Conservation (phyloP, 2,888 invertebrate genomes). For the Drosophila rellima region DNA sequence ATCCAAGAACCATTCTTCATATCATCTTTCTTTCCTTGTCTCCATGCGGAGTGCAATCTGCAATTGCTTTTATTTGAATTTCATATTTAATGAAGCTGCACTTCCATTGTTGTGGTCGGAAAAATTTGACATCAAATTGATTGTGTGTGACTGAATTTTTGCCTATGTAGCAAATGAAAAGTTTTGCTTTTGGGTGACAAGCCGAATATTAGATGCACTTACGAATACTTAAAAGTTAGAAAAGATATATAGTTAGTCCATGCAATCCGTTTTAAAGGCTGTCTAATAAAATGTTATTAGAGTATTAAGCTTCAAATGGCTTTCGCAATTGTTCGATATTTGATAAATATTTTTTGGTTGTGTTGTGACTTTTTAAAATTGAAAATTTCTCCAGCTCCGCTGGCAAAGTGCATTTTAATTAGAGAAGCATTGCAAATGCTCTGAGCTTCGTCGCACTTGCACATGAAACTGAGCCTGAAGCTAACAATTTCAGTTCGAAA, state of each 20-base stretch:
- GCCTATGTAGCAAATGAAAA: constrained; percentile 51
- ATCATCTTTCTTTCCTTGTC: background rate
- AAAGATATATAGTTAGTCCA: too few species aligned
- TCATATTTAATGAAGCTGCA: constrained; percentile 79
- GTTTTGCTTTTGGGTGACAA: too few species aligned
- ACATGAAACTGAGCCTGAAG: constrained; percentile 25
- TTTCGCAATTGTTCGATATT: background rate
- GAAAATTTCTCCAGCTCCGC: constrained; percentile 1
- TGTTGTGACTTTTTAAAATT: constrained; percentile 7
- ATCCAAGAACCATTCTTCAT: constrained; percentile 1
- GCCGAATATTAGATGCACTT: constrained; percentile 27
- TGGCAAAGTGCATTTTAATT: constrained; percentile 32
- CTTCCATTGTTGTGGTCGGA: constrained; percentile 67
- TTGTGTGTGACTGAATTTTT: constrained; percentile 50
- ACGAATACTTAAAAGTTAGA: too few species aligned
- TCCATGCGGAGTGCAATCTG: constrained; percentile 52
- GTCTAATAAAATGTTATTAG: background rate
- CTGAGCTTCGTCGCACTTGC: constrained; percentile 22
- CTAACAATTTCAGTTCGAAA: constrained; percentile 5
- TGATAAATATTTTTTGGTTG: constrained; percentile 2
- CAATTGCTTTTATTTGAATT: constrained; percentile 75
- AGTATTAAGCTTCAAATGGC: background rate
- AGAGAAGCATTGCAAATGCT: constrained; percentile 27
- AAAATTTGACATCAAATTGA: constrained; percentile 61
- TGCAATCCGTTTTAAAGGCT: too few species aligned